Evolutionary conservation across 2,113 vertebrate genomes (phyloP), one percentile per base, ranked within the genome.

Genomic region (Pitta sordida): DNA sequence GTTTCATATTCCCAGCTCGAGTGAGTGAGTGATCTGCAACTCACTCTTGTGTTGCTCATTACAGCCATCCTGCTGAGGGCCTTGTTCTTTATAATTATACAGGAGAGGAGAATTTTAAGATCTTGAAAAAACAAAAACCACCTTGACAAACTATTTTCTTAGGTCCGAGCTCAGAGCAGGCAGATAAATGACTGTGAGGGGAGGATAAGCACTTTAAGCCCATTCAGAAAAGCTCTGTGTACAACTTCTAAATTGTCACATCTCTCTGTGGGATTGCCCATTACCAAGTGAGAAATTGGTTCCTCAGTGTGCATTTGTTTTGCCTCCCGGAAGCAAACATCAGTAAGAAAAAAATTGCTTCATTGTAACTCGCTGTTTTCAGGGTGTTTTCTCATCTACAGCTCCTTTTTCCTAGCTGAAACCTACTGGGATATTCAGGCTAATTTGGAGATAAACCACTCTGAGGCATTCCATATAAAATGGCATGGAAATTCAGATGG

Each of bases 341-440:
- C 71, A 73, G 9, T 37, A 32, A 36, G 34, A 52, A 83, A 63
- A 46, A 41, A 34, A 16, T 3, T 1, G 19, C 18, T 43, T n/a
- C 13, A 67, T 36, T 83, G 36, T 18, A 52, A 11, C 9, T 44
- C 39, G 36, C 29, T 64, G 9, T 9, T 68, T 90, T 83, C 48
- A 43, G 15, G 10, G 20, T 24, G 9, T 32, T 20, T 84, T 62
- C 80, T 41, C 48, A 46, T 65, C 74, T 55, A 20, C 15, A 56
- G 74, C 43, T 86, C 37, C 10, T 49, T 53, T 53, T 9, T 46
- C 24, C 46, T 30, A 52, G 22, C 37, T 75, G 48, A 71, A 90
- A 56, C 36, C 23, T 63, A 7, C 9, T 1, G 2, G 32, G 30
- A 43, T 17, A 52, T 16, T 41, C 0, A 1, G 68, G 15, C 4